Conservation (phyloP, 2,113 vertebrate species). For the Paracanthobrama guichenoti region DNA sequence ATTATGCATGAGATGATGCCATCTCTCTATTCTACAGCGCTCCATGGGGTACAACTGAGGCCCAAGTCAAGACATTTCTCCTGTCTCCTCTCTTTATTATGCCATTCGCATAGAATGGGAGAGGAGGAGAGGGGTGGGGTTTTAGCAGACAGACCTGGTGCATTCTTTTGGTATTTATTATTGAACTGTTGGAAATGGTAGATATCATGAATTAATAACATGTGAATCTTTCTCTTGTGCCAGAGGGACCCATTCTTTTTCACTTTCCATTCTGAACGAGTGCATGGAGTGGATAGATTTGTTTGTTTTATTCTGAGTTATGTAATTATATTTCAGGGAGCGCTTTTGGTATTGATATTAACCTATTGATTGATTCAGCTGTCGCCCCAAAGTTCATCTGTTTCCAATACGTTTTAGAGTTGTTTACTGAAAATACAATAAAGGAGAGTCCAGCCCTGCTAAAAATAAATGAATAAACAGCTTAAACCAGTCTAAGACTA, state of each 20-base stretch:
- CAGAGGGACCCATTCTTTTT: slow-evolving; percentile 34
- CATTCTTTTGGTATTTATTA: slow-evolving; percentile 68
- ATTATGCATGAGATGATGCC: slow-evolving; percentile 83
- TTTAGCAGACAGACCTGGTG: slow-evolving; percentile 56
- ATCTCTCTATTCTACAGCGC: slow-evolving; percentile 83
- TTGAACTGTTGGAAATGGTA: slow-evolving; percentile 67
- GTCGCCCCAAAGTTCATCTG: not conserved
- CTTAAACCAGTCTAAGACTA: not conserved
- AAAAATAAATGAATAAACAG: not conserved
- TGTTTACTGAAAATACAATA: not conserved
- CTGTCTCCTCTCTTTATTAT: slow-evolving; percentile 53
- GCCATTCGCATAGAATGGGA: slow-evolving; percentile 40
- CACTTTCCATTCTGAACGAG: not conserved
- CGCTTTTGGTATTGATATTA: slow-evolving; percentile 7
- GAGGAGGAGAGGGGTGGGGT: slow-evolving; percentile 34
- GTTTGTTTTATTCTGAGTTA: slow-evolving; percentile 13
- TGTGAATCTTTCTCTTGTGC: slow-evolving; percentile 42
- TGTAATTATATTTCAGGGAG: not conserved
- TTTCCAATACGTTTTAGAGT: not conserved
- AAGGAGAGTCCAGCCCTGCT: not conserved
- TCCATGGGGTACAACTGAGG: slow-evolving; percentile 81
- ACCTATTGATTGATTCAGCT: slow-evolving; percentile 18
- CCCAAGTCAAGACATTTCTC: slow-evolving; percentile 69
- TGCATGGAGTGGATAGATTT: not conserved
- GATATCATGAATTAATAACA: slow-evolving; percentile 67